Percentiles rank a stretch among this genome's conserved stretches.
Conservation (phyloP, 2,888 invertebrate genomes). For the Microctonus hyperodae region DNA sequence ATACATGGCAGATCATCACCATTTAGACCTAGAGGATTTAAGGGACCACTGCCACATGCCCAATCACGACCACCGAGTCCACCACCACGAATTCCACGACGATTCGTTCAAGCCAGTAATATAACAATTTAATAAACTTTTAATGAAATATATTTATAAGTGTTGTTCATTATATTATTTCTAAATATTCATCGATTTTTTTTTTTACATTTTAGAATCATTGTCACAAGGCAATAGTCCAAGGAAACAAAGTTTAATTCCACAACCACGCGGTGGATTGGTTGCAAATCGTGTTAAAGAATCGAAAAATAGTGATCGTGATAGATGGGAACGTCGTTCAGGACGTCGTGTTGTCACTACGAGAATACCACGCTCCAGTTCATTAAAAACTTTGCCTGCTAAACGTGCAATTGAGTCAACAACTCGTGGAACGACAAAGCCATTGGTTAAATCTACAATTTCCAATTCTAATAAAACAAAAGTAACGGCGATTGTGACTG, state of each 20-base stretch:
- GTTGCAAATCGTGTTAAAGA: slow-evolving; percentile 7
- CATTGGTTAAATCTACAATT: neutral
- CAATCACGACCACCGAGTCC: slow-evolving; percentile 69
- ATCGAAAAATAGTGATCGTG: slow-evolving; percentile 12
- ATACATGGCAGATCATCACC: slow-evolving; percentile 67
- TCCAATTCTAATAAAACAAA: neutral
- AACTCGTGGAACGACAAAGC: slow-evolving; percentile 1
- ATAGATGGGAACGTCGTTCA: slow-evolving; percentile 30
- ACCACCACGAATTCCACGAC: slow-evolving; percentile 19
- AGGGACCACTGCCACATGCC: slow-evolving; percentile 59
- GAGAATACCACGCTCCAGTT: slow-evolving; percentile 27
- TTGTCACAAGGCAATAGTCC: slow-evolving; percentile 59
- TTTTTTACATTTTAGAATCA: slow-evolving; percentile 46
- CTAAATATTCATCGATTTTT: slow-evolving; percentile 2
- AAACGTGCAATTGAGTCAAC: slow-evolving; percentile 16
- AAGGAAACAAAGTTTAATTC: slow-evolving; percentile 56
- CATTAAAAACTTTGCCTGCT: slow-evolving; percentile 7
- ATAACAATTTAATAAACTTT: too few relatives aligned
- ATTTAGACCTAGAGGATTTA: slow-evolving; percentile 70
- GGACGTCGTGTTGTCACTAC: slow-evolving; percentile 13
- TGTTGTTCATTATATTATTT: too few relatives aligned
- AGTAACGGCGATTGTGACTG: neutral
- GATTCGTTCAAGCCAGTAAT: slow-evolving; percentile 29
- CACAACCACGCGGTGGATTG: slow-evolving; percentile 46
- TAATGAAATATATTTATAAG: too few relatives aligned